phyloP scores from a whole-genome alignment of 2,888 invertebrate species.

The Dasysyrphus albostriatus region DNA sequence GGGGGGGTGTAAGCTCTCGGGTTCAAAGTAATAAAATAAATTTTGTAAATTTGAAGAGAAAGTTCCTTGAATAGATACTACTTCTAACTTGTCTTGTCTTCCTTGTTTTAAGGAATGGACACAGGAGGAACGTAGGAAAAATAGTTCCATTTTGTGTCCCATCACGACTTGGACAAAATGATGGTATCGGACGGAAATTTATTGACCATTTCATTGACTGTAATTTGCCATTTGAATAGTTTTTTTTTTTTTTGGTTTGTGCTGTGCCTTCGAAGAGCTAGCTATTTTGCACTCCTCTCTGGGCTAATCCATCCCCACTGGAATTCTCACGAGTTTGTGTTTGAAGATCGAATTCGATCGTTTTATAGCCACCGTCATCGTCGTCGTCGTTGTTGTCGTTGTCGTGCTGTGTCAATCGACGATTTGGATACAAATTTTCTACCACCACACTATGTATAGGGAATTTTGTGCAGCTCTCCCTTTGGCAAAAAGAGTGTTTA shows the following conservation, averaged over 20 bases:
- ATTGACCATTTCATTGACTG: slow-evolving; percentile 77
- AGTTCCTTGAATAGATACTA: slow-evolving; percentile 9
- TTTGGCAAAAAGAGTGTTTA: slow-evolving; percentile 40
- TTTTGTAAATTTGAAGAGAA: slow-evolving; percentile 33
- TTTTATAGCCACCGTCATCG: slow-evolving; percentile 44
- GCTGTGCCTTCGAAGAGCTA: slow-evolving; percentile 6
- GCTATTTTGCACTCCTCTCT: slow-evolving; percentile 34
- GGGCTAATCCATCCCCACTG: slow-evolving; percentile 40
- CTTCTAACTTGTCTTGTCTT: neutral
- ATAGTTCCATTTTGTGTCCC: slow-evolving; percentile 48
- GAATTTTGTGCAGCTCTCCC: neutral
- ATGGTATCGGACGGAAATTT: slow-evolving; percentile 76
- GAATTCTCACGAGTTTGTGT: slow-evolving; percentile 65
- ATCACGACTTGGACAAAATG: slow-evolving; percentile 71
- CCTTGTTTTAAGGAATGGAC: neutral
- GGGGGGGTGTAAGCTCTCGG: slow-evolving; percentile 10
- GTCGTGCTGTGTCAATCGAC: slow-evolving; percentile 73
- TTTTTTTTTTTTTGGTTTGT: slow-evolving; percentile 34
- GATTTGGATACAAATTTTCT: slow-evolving; percentile 61
- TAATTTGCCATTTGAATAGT: slow-evolving; percentile 74
- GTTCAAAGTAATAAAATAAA: slow-evolving; percentile 51
- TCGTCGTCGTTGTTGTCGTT: slow-evolving; percentile 14
- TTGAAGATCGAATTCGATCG: slow-evolving; percentile 67
- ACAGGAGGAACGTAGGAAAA: slow-evolving; percentile 5
- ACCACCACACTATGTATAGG: slow-evolving; percentile 45